A percentile compares a stretch with the other conserved stretches of the same genome.
Evolutionary conservation across 2,888 invertebrate species (phyloP).

Genomic region (Parnassius glacialis): DNA sequence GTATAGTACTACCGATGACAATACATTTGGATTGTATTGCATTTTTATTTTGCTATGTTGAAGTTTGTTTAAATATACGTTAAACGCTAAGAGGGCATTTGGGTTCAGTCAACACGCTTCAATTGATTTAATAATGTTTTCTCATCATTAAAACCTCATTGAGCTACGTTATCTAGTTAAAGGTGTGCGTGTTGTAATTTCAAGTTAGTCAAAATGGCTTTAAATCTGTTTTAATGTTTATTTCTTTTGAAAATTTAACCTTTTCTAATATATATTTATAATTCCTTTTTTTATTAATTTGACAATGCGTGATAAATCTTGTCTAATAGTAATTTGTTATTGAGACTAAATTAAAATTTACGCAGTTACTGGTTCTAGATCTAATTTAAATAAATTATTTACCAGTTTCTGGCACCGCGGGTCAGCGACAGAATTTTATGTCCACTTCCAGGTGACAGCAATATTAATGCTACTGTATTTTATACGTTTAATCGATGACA

Average conservation of each 20-base stretch:
- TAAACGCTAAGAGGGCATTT: neutral
- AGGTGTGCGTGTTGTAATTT: too few species aligned
- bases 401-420: slow-evolving; percentile 8
- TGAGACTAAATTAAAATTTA: slow-evolving; percentile 3
- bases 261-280: too few species aligned
- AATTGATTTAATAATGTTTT: neutral
- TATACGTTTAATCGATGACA: neutral
- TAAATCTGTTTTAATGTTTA: too few species aligned
- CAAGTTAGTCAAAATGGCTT: too few species aligned
- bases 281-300: too few species aligned
- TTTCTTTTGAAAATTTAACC: too few species aligned
- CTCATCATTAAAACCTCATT: neutral
- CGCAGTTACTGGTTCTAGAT: slow-evolving; percentile 8
- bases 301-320: too few species aligned
- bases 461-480: neutral
- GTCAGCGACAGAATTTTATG: slow-evolving; percentile 8
- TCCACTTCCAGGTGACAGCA: neutral
- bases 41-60: too few species aligned
- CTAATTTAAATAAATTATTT: slow-evolving; percentile 24
- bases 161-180: neutral
- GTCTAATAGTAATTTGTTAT: neutral
- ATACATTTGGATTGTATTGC: too few species aligned
- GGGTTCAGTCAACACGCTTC: neutral
- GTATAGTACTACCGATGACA: too few species aligned
- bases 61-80: too few species aligned